Base-by-base conservation (phyloP, 1,140 invertebrate species). In the Aphaenogaster rudis region DNA sequence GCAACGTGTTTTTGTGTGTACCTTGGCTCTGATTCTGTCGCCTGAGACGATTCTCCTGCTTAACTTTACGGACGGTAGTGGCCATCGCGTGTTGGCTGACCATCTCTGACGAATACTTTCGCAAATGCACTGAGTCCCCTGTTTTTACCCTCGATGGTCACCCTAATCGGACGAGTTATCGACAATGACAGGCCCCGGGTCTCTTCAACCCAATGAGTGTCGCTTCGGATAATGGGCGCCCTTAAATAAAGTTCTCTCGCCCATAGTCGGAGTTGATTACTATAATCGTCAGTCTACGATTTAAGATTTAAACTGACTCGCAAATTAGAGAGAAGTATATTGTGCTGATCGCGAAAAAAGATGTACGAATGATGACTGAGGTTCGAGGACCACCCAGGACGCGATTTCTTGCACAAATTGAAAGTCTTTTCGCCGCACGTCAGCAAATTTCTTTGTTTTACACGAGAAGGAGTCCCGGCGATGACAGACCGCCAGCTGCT, bases 1-100 rank as follows among this genome's bases (percentile, higher is more conserved):
- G 17, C 7, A 33, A 6, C 13, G 2, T 42, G 57, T 17, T 8
- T n/a, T 13, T 74, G 15, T 33, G 66, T 72, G 15, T 93, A 94
- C 94, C 94, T 94, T 94, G 94, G 74, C 82, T 92, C 48, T 93
- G 91, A 88, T 94, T 94, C 67, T 94, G 92, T 87, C 94, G 91
- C 69, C 94, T 93, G 33, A 95, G 91, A 89, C 94, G 94, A 91
- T 94, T 94, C 88, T 94, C 94, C 90, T 94, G 94, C 90, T 95
- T 95, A 36, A 95, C 94, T 94, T 94, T 95, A 78, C 94, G 94
- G 86, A 95, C 94, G 76, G 94, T 95, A 50, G 93, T 95, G 69
- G 94, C 94, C 94, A 94, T 95, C 80, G 94, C 94, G 93, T 93
- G 92, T 94, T 94, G 94, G 91, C 94, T 95, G 88, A 95, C 94